phyloP scores from a whole-genome alignment of 2,113 vertebrate genomes.

The Monopterus albus region DNA sequence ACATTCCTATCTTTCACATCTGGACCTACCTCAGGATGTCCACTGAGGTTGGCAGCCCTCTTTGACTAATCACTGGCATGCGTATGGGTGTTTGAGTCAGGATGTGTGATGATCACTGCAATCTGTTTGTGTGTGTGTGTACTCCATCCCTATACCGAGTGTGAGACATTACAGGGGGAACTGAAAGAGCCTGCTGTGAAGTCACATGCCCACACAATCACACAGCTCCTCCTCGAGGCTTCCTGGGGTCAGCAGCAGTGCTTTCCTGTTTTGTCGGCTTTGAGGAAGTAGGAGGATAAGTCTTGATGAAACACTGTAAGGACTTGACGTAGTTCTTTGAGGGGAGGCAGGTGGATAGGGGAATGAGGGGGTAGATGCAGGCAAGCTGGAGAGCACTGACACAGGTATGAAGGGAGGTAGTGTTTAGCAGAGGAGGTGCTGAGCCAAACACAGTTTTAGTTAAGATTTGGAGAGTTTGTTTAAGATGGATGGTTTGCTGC shows the following conservation, averaged over 20 bases:
- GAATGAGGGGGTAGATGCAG: background rate
- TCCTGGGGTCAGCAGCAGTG: constrained; percentile 21
- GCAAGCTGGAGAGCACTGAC: constrained; percentile 13
- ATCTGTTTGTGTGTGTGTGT: constrained; percentile 28
- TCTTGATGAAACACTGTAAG: constrained; percentile 13
- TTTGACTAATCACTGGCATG: constrained; percentile 41
- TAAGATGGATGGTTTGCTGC: constrained; percentile 32
- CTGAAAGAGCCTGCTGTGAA: constrained; percentile 37
- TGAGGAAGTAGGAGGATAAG: constrained; percentile 36
- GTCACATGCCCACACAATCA: constrained; percentile 41
- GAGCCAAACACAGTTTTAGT: background rate
- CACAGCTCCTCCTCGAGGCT: constrained; percentile 39
- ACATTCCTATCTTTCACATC: constrained; percentile 62
- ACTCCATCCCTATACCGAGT: too few relatives aligned
- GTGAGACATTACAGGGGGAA: constrained; percentile 38
- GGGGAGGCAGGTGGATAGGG: constrained; percentile 5
- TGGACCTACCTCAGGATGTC: constrained; percentile 51
- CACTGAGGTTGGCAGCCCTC: constrained; percentile 56
- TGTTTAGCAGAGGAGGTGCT: constrained; percentile 5
- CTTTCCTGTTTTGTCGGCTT: constrained; percentile 26
- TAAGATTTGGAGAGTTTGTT: constrained; percentile 18
- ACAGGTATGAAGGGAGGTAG: constrained; percentile 35
- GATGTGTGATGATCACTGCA: constrained; percentile 13
- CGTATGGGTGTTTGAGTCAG: constrained; percentile 17
- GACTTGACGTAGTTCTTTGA: constrained; percentile 11